Base-by-base conservation (phyloP, 2,797 vertebrate species). In the Cottoperca gobio region DNA sequence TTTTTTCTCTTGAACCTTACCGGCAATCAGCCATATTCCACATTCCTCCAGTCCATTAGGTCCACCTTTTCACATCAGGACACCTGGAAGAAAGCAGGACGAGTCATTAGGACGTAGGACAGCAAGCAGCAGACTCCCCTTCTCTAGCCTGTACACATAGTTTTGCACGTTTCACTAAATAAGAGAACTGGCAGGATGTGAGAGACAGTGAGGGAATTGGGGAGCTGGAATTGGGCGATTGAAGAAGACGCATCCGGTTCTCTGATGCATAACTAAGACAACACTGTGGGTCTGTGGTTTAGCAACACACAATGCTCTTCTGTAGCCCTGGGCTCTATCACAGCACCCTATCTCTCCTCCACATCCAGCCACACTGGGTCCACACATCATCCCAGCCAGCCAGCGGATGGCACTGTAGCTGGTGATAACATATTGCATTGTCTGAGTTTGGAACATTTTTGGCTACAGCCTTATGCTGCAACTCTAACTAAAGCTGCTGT, bases 261-360 rank as follows among this genome's bases (percentile, higher is more conserved):
- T 87, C 58, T 89, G 93, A 91, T 90, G 91, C 91, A 89, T 87
- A 89, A 91, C 93, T 91, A 90, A 91, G 91, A 92, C 90, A 92
- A 87, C 82, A 85, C 69, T 21, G 77, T 64, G 72, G 70, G 61
- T 79, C 74, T 82, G 76, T 79, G 79, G 69, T 82, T 87, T 77
- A 79, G 81, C 69, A 52, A 62, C 82, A 82, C 87, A 84, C 81
- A 78, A 61, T 79, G 76, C 82, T 81, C 62, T 66, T 74, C 71
- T 90, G 78, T 68, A 80, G 87, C 82, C 83, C 75, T 39, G 73
- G 81, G 85, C 82, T 85, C 84, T 88, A 88, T 92, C 90, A 69
- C 63, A 59, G 62, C 10, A 5, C 55, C 69, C 87, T 91, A 93
- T 92, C 89, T 85, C 71, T 69, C 69, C 67, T 79, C 74, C 84